Evolutionary conservation across 53 echinoderm and acorn worm species (phyloP).

Genomic region (Temnopleurus reevesii): DNA sequence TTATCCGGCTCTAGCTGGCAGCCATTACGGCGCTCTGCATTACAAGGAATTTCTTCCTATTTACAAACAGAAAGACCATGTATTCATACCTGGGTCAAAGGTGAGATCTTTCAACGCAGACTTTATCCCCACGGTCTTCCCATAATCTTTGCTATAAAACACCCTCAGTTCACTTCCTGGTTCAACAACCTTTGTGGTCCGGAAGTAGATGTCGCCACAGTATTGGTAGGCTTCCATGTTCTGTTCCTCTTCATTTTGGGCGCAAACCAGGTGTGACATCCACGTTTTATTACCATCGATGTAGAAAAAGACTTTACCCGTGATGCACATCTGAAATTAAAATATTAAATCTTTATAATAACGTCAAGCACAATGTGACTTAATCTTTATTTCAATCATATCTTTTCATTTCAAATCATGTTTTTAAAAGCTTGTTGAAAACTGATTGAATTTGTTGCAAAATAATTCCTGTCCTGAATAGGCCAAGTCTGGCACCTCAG

Average conservation of each 20-base stretch:
- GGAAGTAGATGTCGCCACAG: constrained; percentile 35
- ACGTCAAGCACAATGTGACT: too few species aligned
- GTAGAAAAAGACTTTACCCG: constrained; percentile 34
- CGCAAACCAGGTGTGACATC: background rate
- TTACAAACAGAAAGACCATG: too few species aligned
- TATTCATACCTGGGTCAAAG: background rate
- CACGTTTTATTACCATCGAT: constrained; percentile 2
- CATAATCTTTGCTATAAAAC: constrained; percentile 28
- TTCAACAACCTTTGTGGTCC: constrained; percentile 22
- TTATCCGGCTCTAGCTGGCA: too few species aligned
- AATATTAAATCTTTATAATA: too few species aligned
- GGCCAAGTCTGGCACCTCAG: too few species aligned
- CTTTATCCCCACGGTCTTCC: background rate
- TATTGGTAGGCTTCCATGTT: constrained; percentile 30
- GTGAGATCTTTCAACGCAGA: background rate
- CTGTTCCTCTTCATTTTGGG: background rate
- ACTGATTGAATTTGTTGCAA: too few species aligned
- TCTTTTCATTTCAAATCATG: too few species aligned
- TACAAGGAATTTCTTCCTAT: too few species aligned
- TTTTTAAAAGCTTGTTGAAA: too few species aligned
- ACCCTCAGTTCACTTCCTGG: constrained; percentile 40
- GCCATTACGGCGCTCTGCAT: too few species aligned
- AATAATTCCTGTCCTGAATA: too few species aligned
- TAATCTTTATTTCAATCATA: too few species aligned
- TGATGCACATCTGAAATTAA: constrained; percentile 12